Percentiles rank a stretch among this genome's conserved stretches.
Evolutionary conservation across 2,888 invertebrate species (phyloP).

Genomic region (Desoria tigrina): DNA sequence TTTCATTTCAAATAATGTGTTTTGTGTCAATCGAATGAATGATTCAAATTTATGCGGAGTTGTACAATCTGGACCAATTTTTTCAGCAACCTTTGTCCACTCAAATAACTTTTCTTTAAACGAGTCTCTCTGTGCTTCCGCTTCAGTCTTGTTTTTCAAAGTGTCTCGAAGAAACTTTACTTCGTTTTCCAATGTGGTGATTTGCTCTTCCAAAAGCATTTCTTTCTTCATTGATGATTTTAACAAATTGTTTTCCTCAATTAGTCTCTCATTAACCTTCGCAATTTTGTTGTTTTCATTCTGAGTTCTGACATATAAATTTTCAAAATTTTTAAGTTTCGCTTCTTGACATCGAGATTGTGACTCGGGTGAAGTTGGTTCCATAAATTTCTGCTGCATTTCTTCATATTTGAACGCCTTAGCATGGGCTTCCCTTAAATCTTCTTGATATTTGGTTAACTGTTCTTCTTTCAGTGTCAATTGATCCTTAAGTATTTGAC

Average conservation of each 20-base stretch:
- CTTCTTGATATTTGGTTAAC: slow-evolving; percentile 39
- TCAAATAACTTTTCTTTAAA: slow-evolving; percentile 35
- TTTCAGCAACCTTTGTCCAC: slow-evolving; percentile 43
- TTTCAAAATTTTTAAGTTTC: slow-evolving; percentile 45
- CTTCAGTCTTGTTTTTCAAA: slow-evolving; percentile 33
- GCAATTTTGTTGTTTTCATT: slow-evolving; percentile 34
- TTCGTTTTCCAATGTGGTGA: slow-evolving; percentile 39
- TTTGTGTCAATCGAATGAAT: slow-evolving; percentile 44
- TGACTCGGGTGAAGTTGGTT: slow-evolving; percentile 4
- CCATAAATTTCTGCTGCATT: background rate
- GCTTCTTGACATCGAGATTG: no score
- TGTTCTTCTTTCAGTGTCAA: slow-evolving; percentile 41
- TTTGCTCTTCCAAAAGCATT: slow-evolving; percentile 47
- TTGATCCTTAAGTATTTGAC: slow-evolving; percentile 45
- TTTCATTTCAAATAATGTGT: slow-evolving; percentile 42
- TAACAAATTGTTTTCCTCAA: slow-evolving; percentile 38
- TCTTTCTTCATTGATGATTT: slow-evolving; percentile 47
- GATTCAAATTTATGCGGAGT: slow-evolving; percentile 44
- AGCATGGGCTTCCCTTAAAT: slow-evolving; percentile 39
- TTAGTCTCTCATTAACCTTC: slow-evolving; percentile 26
- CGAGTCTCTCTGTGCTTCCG: slow-evolving; percentile 38
- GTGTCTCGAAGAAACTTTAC: slow-evolving; percentile 28
- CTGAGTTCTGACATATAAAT: slow-evolving; percentile 46
- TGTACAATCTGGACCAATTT: slow-evolving; percentile 41
- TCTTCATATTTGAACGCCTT: slow-evolving; percentile 26